Evolutionary conservation across 2,888 invertebrate species (phyloP).

Genomic region (Ophion obscuratus): DNA sequence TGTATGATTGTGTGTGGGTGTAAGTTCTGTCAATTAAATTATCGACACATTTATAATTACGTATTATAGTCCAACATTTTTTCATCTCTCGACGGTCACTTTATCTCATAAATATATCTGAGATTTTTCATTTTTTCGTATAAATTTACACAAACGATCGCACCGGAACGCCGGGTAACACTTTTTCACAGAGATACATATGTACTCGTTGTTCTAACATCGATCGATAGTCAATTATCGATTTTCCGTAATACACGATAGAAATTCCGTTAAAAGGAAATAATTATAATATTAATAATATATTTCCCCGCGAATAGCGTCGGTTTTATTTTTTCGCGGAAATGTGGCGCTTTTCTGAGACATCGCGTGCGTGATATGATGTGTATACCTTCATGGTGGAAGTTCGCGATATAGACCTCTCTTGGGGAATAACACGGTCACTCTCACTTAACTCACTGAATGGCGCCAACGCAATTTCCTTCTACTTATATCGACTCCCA

Average conservation of each 20-base stretch:
- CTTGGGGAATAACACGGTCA: constrained; percentile 79
- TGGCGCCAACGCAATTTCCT: constrained; percentile 78
- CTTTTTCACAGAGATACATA: neutral
- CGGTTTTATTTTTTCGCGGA: neutral
- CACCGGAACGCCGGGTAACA: neutral
- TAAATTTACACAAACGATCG: constrained; percentile 18
- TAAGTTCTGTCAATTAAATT: neutral
- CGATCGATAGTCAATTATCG: constrained; percentile 19
- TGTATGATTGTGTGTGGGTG: no score
- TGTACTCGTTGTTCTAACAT: constrained; percentile 25
- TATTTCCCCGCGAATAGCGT: neutral
- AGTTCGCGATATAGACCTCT: constrained; percentile 78
- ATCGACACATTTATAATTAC: neutral
- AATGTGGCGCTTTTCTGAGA: neutral
- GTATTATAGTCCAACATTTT: neutral
- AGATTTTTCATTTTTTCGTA: neutral
- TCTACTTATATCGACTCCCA: constrained; percentile 83
- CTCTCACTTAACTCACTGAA: constrained; percentile 84
- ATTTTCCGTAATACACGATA: neutral
- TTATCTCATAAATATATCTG: neutral
- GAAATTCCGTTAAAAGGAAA: neutral
- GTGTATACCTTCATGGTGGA: constrained; percentile 81
- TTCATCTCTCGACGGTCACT: neutral
- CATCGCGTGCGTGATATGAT: constrained; percentile 12
- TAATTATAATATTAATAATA: neutral